Percentiles rank a stretch among this genome's conserved stretches.
Evolutionary conservation across 1,140 invertebrate genomes (phyloP).

Genomic region (Gonatopus flavifemur): DNA sequence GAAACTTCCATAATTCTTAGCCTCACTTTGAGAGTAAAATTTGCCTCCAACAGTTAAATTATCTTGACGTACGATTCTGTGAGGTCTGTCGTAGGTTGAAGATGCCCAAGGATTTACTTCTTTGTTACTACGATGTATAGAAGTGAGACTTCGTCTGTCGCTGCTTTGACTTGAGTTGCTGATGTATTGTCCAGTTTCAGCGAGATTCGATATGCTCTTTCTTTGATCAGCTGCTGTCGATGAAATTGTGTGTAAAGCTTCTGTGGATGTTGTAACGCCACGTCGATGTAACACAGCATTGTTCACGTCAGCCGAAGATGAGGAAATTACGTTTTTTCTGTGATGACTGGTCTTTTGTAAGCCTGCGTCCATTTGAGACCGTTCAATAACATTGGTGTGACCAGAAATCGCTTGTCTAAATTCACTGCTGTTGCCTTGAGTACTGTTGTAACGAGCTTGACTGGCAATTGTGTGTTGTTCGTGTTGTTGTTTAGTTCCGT

Average conservation of each 20-base stretch:
- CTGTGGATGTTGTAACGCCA: constrained; percentile 61
- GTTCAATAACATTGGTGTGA: constrained; percentile 11
- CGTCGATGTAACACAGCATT: constrained; percentile 79
- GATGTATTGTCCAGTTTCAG: constrained; percentile 70
- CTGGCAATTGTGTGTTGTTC: constrained; percentile 35
- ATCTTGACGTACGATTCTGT: constrained; percentile 62
- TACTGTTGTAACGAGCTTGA: constrained; percentile 29
- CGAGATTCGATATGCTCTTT: constrained; percentile 76
- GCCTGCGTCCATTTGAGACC: constrained; percentile 21
- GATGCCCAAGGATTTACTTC: constrained; percentile 56
- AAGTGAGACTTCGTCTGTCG: constrained; percentile 75
- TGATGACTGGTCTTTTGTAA: constrained; percentile 60
- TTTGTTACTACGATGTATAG: constrained; percentile 68
- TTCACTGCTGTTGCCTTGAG: constrained; percentile 32
- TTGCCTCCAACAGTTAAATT: constrained; percentile 70
- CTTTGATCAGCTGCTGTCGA: constrained; percentile 75
- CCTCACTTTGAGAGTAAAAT: constrained; percentile 69
- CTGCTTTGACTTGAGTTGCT: constrained; percentile 65
- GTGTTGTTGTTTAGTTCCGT: constrained; percentile 17
- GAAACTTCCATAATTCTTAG: constrained; percentile 69
- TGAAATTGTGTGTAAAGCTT: constrained; percentile 69
- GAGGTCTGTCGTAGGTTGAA: constrained; percentile 57
- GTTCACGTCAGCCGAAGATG: constrained; percentile 68
- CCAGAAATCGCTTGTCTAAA: constrained; percentile 30
- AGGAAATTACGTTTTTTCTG: constrained; percentile 71